Evolutionary conservation across 1,140 invertebrate species (phyloP), one percentile per base, ranked within the genome.

Genomic region (Radopholus similis): DNA sequence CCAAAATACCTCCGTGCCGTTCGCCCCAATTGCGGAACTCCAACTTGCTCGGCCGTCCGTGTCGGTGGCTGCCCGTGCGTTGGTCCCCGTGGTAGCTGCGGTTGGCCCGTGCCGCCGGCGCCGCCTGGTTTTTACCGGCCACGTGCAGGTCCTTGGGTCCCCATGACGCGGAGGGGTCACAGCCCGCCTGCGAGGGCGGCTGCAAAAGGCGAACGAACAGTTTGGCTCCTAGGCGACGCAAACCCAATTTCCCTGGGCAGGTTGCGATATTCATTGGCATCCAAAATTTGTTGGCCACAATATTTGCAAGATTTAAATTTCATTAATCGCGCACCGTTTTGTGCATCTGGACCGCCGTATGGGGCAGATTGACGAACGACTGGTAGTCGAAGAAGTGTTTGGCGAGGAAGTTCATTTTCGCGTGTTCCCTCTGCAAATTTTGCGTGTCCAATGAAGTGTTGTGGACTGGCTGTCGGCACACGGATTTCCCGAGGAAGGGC

Each of bases 311-410:
- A n/a, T n/a, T 21, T 4, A 15, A 11, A 34, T 38, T 13, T 60
- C 8, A 66, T 21, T 34, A 11, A 55, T 49, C 64, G 49, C 56
- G 64, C 47, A 77, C 74, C 15, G 77, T 74, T 72, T 81, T 81
- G 56, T 81, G 78, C 23, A 81, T 60, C 38, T 82, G 78, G 13
- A 81, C 73, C 8, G 76, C 78, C 64, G 80, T 81, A 47, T 82
- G 73, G 5, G 79, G 79, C 38, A 81, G 54, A 60, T 81, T 81
- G n/a, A 81, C 72, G 62, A 81, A 82, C 4, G 77, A 80, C 68
- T 81, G 79, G 56, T 81, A 81, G 23, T 81, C 78, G 47, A 80
- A 81, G 47, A 81, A 81, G 51, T 82, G 80, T 49, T 81, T 81
- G 30, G 78, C 78, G 26, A 82, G 59, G 65, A 73, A 76, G 55